phyloP scores from a whole-genome alignment of 2,797 vertebrate genomes.

The Semotilus atromaculatus region DNA sequence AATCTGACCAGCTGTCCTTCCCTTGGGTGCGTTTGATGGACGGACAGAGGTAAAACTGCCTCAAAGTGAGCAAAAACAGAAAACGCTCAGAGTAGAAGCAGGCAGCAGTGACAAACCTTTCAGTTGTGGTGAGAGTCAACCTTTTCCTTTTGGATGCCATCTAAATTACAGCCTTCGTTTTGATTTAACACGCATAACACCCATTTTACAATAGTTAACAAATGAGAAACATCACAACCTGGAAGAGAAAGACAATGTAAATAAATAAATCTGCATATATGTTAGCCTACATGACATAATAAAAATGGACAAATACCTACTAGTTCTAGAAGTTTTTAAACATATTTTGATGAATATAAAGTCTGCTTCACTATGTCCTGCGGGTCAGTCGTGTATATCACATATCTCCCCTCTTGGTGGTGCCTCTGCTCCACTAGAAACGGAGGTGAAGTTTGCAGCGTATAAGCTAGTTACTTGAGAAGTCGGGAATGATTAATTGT shows the following conservation, averaged over 20 bases:
- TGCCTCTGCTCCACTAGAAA: slow-evolving; percentile 14
- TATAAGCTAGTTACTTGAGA: not conserved
- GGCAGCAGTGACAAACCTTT: not conserved
- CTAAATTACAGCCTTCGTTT: not conserved
- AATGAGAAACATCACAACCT: not conserved
- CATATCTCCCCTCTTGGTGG: slow-evolving; percentile 17
- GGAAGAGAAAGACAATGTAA: not conserved
- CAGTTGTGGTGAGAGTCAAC: not conserved
- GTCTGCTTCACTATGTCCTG: not conserved
- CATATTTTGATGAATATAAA: not conserved
- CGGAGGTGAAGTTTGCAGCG: not conserved
- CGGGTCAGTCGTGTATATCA: not conserved
- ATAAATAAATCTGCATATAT: not conserved
- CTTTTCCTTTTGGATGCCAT: not conserved
- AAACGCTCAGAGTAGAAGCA: not conserved
- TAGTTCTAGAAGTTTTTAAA: not conserved
- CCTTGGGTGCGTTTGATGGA: not conserved
- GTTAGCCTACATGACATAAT: not conserved
- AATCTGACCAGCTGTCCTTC: not conserved
- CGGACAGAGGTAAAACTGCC: not conserved
- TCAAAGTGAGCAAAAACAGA: not conserved
- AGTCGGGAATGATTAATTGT: slow-evolving; percentile 23
- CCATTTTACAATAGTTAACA: not conserved
- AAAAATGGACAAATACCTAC: not conserved
- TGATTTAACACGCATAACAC: not conserved